Evolutionary conservation across 2,797 vertebrate genomes (phyloP).

Genomic region (Sebastes elongatus): DNA sequence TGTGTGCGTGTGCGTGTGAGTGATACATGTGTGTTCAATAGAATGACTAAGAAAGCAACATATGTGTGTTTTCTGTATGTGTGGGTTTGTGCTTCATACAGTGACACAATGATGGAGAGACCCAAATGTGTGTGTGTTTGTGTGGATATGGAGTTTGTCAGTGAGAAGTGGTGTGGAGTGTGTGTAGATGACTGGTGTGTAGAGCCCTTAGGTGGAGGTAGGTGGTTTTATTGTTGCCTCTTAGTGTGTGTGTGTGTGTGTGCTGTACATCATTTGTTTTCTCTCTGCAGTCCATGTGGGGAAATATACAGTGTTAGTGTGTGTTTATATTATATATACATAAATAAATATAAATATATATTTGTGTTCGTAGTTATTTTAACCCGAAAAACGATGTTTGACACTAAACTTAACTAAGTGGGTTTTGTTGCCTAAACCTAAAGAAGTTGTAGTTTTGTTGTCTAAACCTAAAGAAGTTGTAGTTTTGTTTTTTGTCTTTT

Average conservation of each 20-base stretch:
- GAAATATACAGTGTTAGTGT: not conserved
- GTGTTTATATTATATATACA: too few species aligned
- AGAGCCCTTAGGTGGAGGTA: not conserved
- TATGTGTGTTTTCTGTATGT: not conserved
- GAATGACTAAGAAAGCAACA: not conserved
- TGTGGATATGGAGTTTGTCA: not conserved
- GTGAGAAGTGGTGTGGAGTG: not conserved
- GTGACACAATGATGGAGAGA: conserved; percentile 7
- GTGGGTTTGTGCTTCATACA: not conserved
- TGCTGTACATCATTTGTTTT: not conserved
- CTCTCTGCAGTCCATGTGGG: not conserved
- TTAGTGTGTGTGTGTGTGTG: not conserved
- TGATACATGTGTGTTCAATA: not conserved
- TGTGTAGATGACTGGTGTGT: too few species aligned
- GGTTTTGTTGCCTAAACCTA: too few species aligned
- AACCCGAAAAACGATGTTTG: too few species aligned
- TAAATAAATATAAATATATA: too few species aligned
- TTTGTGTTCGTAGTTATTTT: too few species aligned
- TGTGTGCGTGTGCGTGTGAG: not conserved
- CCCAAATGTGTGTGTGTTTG: not conserved
- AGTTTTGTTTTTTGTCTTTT: too few species aligned
- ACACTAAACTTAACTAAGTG: too few species aligned
- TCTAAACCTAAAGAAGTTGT: too few species aligned
- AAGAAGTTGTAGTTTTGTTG: too few species aligned
- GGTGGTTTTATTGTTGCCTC: not conserved